phyloP scores from a whole-genome alignment of 2,797 vertebrate genomes.

The Sebastes kiyomatsui region DNA sequence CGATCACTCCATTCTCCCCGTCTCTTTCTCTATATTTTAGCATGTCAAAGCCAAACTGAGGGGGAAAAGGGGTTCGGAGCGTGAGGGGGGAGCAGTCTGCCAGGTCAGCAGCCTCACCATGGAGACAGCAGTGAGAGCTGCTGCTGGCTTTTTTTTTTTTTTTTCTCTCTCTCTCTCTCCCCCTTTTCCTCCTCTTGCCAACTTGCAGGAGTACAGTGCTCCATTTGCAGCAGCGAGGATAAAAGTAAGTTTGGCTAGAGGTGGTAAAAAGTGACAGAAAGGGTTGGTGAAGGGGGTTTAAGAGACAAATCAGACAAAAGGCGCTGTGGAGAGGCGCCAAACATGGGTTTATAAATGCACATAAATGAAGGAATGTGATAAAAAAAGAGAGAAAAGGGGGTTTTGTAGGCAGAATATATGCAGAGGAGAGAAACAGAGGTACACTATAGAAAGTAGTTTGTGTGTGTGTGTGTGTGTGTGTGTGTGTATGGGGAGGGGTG shows the following conservation, averaged over 20 bases:
- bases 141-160: constrained; percentile 64
- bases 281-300: constrained; percentile 34
- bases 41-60: constrained; percentile 61
- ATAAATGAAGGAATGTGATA: constrained; percentile 62
- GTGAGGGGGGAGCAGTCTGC: constrained; percentile 47
- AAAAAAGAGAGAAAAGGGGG: neutral
- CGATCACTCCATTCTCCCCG: constrained; percentile 35
- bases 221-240: constrained; percentile 27
- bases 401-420: constrained; percentile 34
- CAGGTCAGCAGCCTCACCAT: constrained; percentile 81
- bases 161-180: neutral
- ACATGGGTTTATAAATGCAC: constrained; percentile 48
- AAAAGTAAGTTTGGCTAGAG: constrained; percentile 13
- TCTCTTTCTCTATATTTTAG: constrained; percentile 54
- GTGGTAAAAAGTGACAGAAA: constrained; percentile 43
- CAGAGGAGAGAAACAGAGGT: constrained; percentile 30
- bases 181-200: constrained; percentile 17
- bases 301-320: constrained; percentile 50
- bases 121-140: constrained; percentile 71
- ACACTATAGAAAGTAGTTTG: constrained; percentile 47
- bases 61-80: constrained; percentile 12
- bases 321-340: constrained; percentile 26
- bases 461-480: constrained; percentile 29
- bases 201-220: constrained; percentile 49
- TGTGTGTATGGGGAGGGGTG: constrained; percentile 24